Percentiles rank a stretch among this genome's conserved stretches.
Evolutionary conservation across 2,113 vertebrate genomes (phyloP).

Genomic region (Actenoides lindsayi): DNA sequence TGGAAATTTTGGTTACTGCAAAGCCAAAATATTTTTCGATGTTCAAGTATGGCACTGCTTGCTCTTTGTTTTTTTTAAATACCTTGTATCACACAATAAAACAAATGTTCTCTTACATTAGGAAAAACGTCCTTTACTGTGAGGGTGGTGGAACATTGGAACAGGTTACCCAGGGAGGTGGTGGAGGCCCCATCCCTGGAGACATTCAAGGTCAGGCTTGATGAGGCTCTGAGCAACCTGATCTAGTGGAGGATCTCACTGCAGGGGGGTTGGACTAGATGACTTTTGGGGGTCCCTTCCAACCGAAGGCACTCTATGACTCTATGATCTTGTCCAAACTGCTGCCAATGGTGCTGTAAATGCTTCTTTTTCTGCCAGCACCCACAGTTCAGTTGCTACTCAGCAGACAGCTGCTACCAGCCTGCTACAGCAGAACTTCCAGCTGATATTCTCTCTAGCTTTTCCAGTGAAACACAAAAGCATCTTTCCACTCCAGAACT

Average conservation of each 20-base stretch:
- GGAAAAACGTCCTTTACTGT: too few species aligned
- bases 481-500: background rate
- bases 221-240: too few species aligned
- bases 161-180: too few species aligned
- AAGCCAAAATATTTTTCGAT: background rate
- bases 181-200: too few species aligned
- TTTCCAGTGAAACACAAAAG: background rate
- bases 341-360: background rate
- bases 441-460: background rate
- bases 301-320: too few species aligned
- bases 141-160: too few species aligned
- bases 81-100: background rate
- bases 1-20: background rate
- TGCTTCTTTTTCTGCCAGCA: background rate
- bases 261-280: too few species aligned
- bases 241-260: too few species aligned
- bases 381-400: background rate
- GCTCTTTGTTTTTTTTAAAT: background rate
- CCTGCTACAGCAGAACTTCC: background rate
- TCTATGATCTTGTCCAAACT: too few species aligned
- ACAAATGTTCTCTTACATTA: rapidly evolving
- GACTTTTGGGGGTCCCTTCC: too few species aligned
- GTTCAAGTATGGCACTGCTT: background rate
- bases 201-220: too few species aligned
- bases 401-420: too few species aligned